Evolutionary conservation across 92 coral and sea anemone genomes (phyloP).

Genomic region (Micromussa lordhowensis): DNA sequence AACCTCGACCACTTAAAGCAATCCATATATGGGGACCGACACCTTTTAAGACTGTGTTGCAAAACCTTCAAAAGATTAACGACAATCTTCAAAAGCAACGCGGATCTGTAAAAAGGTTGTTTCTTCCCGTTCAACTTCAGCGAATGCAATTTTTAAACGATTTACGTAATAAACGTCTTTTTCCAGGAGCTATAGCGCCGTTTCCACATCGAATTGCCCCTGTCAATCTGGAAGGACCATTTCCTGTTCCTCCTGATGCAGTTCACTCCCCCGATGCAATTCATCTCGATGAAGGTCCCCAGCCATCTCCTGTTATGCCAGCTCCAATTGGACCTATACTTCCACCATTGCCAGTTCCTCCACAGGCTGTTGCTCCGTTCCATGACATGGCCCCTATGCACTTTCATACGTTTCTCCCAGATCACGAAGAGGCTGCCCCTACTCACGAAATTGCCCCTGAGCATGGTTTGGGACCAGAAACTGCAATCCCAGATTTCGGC

Average conservation of each 20-base stretch:
- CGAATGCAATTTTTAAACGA: constrained; percentile 39
- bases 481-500: not conserved
- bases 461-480: not conserved
- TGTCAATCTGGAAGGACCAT: not conserved
- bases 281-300: constrained; percentile 26
- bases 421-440: not conserved
- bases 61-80: constrained; percentile 75
- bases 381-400: not conserved
- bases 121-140: constrained; percentile 61
- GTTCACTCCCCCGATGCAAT: not conserved
- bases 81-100: constrained; percentile 55
- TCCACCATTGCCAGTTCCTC: constrained; percentile 5
- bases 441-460: constrained; percentile 8
- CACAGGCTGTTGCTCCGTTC: constrained; percentile 1
- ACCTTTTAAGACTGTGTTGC: constrained; percentile 86
- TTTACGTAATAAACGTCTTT: not conserved
- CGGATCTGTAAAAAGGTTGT: constrained; percentile 66
- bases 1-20: constrained; percentile 76
- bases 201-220: not conserved
- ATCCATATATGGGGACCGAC: constrained; percentile 96
- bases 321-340: constrained; percentile 2
- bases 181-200: not conserved
- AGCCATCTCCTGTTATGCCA: not conserved
- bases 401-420: not conserved
- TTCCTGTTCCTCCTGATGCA: constrained; percentile 2